A percentile compares a stretch with the other conserved stretches of the same genome.
These are phyloP conservation scores for Neotragus pygmaeus DNA, from an alignment of 2,113 vertebrate species.

Conservation along the genomic window DNA sequence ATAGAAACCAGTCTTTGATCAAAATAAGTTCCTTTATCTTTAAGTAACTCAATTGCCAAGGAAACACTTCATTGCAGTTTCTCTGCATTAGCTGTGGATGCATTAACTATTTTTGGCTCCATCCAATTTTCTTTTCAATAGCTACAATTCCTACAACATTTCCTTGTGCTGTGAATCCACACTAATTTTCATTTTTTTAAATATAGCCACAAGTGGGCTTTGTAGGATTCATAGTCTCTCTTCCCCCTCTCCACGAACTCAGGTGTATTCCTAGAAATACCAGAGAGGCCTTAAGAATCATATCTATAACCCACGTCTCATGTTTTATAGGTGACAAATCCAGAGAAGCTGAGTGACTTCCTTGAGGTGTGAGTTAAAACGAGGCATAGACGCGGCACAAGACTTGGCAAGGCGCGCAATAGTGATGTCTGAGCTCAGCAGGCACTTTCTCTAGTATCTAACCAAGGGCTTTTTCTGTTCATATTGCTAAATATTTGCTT, in stretches of 20 bases:
- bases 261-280: conserved; percentile 38
- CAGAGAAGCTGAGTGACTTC: background rate
- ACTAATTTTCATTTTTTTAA: conserved; percentile 36
- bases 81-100: conserved; percentile 30
- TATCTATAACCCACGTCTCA: background rate
- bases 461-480: background rate
- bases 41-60: conserved; percentile 61
- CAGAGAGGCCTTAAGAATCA: background rate
- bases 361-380: background rate
- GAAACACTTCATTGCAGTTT: conserved; percentile 17
- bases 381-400: background rate
- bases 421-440: background rate
- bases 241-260: background rate
- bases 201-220: background rate
- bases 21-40: conserved; percentile 49
- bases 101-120: conserved; percentile 53
- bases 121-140: conserved; percentile 37
- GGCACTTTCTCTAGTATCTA: background rate
- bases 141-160: background rate
- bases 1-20: conserved; percentile 27
- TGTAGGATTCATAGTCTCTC: background rate
- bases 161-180: conserved; percentile 2
- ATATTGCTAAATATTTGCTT: background rate
- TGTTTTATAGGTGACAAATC: conserved; percentile 13
- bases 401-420: background rate